Evolutionary conservation across 2,888 invertebrate genomes (phyloP).

Genomic region (Eristalis arbustorum): DNA sequence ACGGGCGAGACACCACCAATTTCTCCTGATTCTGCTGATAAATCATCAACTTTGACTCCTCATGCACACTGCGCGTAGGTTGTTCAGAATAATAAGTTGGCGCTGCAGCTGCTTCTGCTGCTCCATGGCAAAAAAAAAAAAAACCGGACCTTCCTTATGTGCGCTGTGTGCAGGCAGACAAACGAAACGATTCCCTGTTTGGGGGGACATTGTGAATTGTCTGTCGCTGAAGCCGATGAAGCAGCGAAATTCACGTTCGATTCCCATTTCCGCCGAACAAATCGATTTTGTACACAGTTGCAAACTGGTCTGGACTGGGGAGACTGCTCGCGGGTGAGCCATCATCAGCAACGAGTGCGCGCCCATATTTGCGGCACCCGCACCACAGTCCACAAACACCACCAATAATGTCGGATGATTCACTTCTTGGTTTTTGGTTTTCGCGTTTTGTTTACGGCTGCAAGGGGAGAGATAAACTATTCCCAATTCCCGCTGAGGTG

Average conservation of each 20-base stretch:
- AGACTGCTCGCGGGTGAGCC: slow-evolving; percentile 23
- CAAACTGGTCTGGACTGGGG: not conserved
- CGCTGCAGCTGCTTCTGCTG: slow-evolving; percentile 35
- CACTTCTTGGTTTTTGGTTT: slow-evolving; percentile 48
- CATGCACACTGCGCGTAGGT: slow-evolving; percentile 4
- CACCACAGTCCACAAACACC: slow-evolving; percentile 4
- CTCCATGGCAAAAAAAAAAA: not conserved
- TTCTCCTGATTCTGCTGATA: not conserved
- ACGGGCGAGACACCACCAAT: slow-evolving; percentile 6
- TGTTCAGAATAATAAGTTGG: slow-evolving; percentile 24
- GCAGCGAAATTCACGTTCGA: slow-evolving; percentile 53
- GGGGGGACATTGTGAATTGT: not conserved
- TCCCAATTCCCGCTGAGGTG: slow-evolving; percentile 1
- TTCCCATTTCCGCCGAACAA: slow-evolving; percentile 59
- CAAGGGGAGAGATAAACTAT: slow-evolving; percentile 18
- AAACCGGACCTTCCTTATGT: slow-evolving; percentile 50
- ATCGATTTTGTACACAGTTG: slow-evolving; percentile 55
- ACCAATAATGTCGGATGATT: slow-evolving; percentile 36
- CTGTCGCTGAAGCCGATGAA: slow-evolving; percentile 4
- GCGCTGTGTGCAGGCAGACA: not conserved
- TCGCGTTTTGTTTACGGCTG: slow-evolving; percentile 44
- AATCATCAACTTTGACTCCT: slow-evolving; percentile 1
- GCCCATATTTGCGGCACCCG: slow-evolving; percentile 57
- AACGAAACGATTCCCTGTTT: slow-evolving; percentile 19
- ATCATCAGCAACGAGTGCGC: slow-evolving; percentile 50